Evolutionary conservation across 2,797 vertebrate genomes (phyloP).

Genomic region (Gallirallus australis): DNA sequence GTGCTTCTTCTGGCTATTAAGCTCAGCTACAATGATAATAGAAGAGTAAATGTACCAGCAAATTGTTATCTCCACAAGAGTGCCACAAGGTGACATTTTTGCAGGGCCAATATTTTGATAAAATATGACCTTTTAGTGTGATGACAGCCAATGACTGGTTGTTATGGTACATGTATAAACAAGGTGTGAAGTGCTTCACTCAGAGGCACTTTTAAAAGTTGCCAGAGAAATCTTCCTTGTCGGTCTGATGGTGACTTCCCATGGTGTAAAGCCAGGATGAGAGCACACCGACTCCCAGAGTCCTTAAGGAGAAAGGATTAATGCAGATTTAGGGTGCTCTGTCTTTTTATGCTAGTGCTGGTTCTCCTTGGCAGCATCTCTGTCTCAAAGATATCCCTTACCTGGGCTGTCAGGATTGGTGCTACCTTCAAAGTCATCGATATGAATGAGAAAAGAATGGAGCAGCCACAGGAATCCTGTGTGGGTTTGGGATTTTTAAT

Average conservation of each 20-base stretch:
- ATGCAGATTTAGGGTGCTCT: conserved; percentile 54
- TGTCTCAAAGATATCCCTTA: conserved; percentile 42
- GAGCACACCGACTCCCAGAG: neutral
- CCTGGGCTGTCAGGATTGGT: conserved; percentile 20
- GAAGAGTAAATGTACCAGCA: conserved; percentile 62
- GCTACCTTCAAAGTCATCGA: conserved; percentile 63
- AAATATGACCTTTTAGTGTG: conserved; percentile 62
- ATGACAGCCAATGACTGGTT: conserved; percentile 20
- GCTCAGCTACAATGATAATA: neutral
- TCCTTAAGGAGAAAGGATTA: conserved; percentile 28
- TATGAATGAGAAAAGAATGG: conserved; percentile 60
- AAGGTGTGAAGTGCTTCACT: neutral
- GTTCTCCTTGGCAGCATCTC: conserved; percentile 33
- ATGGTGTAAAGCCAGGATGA: conserved; percentile 5
- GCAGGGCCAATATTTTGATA: conserved; percentile 29
- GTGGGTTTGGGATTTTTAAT: neutral
- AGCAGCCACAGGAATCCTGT: neutral
- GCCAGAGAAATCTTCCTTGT: conserved; percentile 49
- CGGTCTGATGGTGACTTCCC: conserved; percentile 27
- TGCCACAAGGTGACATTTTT: conserved; percentile 55
- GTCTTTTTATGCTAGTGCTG: neutral
- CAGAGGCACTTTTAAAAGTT: neutral
- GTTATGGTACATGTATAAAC: conserved; percentile 34
- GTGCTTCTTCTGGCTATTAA: conserved; percentile 21
- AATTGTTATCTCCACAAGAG: conserved; percentile 32